Percentiles rank a stretch among this genome's conserved stretches.
These are phyloP conservation scores for Anarhynchus alexandrinus DNA, from an alignment of 2,113 vertebrate species.

Conservation along the genomic window DNA sequence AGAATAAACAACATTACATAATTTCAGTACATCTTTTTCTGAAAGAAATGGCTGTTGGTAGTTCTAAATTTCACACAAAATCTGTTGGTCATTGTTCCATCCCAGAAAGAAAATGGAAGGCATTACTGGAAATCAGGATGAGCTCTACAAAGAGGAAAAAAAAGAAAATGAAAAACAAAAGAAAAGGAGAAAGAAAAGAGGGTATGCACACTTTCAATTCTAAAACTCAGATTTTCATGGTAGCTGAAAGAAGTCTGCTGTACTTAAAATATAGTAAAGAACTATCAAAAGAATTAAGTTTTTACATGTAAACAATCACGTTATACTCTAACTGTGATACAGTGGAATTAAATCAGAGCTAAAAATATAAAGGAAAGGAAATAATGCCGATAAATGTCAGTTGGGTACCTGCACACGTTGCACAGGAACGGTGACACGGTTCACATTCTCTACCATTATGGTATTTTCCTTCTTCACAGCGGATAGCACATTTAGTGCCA, in stretches of 20 bases:
- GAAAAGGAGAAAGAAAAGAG: neutral
- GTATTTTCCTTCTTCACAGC: conserved; percentile 87
- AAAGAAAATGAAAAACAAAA: no score
- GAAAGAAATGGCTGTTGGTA: neutral
- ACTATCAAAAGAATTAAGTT: neutral
- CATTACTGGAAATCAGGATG: neutral
- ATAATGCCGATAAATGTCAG: neutral
- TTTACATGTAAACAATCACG: neutral
- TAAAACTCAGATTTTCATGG: neutral
- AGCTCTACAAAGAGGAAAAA: neutral
- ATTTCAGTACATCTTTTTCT: neutral
- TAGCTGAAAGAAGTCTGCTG: neutral
- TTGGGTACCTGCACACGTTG: conserved; percentile 88
- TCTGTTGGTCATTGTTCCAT: neutral
- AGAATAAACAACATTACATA: neutral
- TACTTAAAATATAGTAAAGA: neutral
- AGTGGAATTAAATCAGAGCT: neutral
- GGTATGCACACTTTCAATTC: neutral
- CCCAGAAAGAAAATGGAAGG: neutral
- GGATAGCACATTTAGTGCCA: conserved; percentile 85
- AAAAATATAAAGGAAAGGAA: neutral
- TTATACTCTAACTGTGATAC: neutral
- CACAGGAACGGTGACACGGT: conserved; percentile 88
- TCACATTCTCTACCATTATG: conserved; percentile 91
- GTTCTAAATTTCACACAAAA: neutral